Percentiles rank a stretch among this genome's conserved stretches.
phyloP scores from a whole-genome alignment of 2,888 invertebrate species.

The Pogonocherus hispidulus region DNA sequence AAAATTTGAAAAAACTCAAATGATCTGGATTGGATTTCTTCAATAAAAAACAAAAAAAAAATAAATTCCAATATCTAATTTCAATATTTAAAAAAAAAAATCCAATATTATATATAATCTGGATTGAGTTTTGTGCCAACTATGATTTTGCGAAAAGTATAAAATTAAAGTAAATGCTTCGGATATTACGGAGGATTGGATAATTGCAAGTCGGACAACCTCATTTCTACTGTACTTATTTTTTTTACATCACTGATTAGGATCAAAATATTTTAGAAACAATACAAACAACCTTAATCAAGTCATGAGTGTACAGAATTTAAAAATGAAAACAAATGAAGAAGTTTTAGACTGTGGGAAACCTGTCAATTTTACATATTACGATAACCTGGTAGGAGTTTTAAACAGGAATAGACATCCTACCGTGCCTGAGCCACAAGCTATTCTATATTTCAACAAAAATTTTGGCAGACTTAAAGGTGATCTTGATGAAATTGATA shows the following conservation, averaged over 20 bases:
- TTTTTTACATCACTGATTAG: background rate
- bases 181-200: too few species aligned
- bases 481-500: slow-evolving; percentile 77
- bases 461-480: slow-evolving; percentile 73
- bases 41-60: too few species aligned
- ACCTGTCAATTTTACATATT: slow-evolving; percentile 89
- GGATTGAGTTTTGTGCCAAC: too few species aligned
- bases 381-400: slow-evolving; percentile 89
- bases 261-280: slow-evolving; percentile 41
- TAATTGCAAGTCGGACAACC: too few species aligned
- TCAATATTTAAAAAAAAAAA: too few species aligned
- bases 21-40: too few species aligned
- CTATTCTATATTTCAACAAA: slow-evolving; percentile 82
- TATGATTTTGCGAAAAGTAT: too few species aligned
- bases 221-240: too few species aligned
- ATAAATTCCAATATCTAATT: too few species aligned
- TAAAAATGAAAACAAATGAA: slow-evolving; percentile 67
- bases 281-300: slow-evolving; percentile 35
- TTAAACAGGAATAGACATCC: slow-evolving; percentile 87
- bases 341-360: slow-evolving; percentile 86
- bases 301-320: slow-evolving; percentile 37
- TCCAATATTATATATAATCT: too few species aligned
- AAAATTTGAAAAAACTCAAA: too few species aligned
- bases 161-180: too few species aligned
- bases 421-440: slow-evolving; percentile 87